Percentiles rank a stretch among this genome's conserved stretches.
These are phyloP conservation scores for Ophioderma brevispina DNA, from an alignment of 35 echinoderm and acorn worm species.

Conservation along the genomic window DNA sequence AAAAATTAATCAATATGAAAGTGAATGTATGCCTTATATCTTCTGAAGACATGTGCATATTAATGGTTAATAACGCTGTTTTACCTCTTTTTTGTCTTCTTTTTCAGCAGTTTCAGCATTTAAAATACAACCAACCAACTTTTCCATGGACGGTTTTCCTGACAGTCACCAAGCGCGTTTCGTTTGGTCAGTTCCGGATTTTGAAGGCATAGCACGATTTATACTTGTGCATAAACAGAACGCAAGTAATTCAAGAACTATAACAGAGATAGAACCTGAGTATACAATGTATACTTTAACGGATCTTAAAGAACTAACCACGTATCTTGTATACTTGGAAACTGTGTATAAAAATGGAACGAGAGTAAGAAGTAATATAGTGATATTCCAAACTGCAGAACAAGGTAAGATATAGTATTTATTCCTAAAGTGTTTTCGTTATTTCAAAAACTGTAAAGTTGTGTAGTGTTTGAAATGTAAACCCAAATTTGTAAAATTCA, in stretches of 20 bases:
- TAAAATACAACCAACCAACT: not conserved
- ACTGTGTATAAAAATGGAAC: not conserved
- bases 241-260: not conserved
- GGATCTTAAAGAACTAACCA: not conserved
- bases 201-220: not conserved
- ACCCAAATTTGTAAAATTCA: too few relatives aligned
- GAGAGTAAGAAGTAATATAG: not conserved
- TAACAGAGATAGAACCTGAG: not conserved
- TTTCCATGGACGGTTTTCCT: not conserved
- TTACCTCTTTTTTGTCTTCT: not conserved
- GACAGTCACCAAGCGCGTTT: not conserved
- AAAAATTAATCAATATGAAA: too few relatives aligned
- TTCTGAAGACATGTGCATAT: too few relatives aligned
- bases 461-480: too few relatives aligned
- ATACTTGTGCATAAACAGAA: not conserved
- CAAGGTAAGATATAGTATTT: not conserved
- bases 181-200: not conserved
- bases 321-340: not conserved
- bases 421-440: too few relatives aligned
- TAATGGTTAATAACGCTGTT: too few relatives aligned
- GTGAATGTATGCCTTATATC: too few relatives aligned
- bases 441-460: too few relatives aligned
- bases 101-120: not conserved
- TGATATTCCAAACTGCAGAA: not conserved
- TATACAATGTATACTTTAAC: not conserved